Conservation (phyloP, 35 echinoderm and acorn worm genomes). For the Patiria miniata region DNA sequence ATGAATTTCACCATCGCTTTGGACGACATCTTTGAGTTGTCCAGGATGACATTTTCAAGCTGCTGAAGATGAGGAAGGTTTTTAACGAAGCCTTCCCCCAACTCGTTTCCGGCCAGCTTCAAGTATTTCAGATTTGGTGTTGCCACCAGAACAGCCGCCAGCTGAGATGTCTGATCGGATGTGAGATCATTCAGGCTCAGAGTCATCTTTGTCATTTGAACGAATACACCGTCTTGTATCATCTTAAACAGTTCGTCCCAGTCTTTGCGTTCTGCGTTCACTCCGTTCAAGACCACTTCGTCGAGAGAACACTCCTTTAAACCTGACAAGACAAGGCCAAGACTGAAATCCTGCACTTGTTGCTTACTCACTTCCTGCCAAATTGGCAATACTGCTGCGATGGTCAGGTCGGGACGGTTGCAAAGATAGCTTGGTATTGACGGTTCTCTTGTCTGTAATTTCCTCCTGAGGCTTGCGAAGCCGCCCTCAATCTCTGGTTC, state of each 20-base stretch:
- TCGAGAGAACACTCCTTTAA: slow-evolving; percentile 25
- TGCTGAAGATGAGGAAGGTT: not conserved
- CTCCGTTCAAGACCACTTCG: slow-evolving; percentile 37
- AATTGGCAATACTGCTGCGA: slow-evolving; percentile 13
- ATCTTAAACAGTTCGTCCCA: slow-evolving; percentile 37
- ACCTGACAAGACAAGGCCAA: slow-evolving; percentile 30
- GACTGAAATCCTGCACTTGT: slow-evolving; percentile 32
- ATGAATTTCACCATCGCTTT: slow-evolving; percentile 11
- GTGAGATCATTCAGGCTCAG: slow-evolving; percentile 26
- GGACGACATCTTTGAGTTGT: slow-evolving; percentile 34
- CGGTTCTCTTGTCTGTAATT: not conserved
- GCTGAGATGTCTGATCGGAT: not conserved
- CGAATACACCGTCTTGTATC: not conserved
- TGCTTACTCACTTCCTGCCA: slow-evolving; percentile 28
- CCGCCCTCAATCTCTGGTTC: not conserved
- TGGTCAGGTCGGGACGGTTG: slow-evolving; percentile 14
- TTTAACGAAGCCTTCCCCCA: slow-evolving; percentile 37
- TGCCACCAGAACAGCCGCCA: not conserved
- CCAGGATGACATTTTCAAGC: slow-evolving; percentile 35
- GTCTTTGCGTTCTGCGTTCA: slow-evolving; percentile 17
- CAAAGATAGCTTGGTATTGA: slow-evolving; percentile 25
- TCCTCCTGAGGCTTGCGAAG: not conserved
- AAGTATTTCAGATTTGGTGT: slow-evolving; percentile 38
- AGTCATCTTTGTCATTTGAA: slow-evolving; percentile 4
- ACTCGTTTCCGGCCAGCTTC: slow-evolving; percentile 45